These are phyloP conservation scores for Nestor notabilis DNA, from an alignment of 2,113 vertebrate species.

Conservation along the genomic window DNA sequence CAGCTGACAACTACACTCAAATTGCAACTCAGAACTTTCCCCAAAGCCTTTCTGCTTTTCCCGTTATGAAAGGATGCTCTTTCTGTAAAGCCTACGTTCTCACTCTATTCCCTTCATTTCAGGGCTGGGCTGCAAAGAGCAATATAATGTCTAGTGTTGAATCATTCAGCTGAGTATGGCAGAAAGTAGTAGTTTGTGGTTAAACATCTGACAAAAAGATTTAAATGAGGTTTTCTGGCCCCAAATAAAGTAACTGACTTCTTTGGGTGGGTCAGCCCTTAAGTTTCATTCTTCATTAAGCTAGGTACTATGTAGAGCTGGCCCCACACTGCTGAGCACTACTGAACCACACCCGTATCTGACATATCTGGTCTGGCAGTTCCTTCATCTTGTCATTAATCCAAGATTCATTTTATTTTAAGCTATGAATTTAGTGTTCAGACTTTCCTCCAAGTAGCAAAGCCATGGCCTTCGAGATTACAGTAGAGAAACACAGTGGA, in stretches of 20 bases:
- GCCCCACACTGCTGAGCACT: background rate
- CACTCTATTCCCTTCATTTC: background rate
- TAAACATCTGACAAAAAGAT: background rate
- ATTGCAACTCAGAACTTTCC: background rate
- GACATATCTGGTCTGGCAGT: background rate
- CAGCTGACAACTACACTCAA: background rate
- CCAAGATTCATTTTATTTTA: slow-evolving; percentile 1
- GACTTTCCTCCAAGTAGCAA: background rate
- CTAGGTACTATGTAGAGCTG: background rate
- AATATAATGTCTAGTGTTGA: background rate
- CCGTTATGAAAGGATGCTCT: background rate
- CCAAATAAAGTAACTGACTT: background rate
- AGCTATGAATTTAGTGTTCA: slow-evolving; percentile 43
- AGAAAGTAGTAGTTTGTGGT: slow-evolving; percentile 5
- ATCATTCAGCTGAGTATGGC: background rate
- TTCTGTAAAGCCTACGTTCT: background rate
- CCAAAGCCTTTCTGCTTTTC: background rate
- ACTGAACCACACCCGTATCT: background rate
- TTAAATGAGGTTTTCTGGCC: background rate
- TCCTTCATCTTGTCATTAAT: background rate
- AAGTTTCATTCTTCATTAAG: background rate
- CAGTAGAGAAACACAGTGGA: background rate
- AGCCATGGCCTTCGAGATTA: background rate
- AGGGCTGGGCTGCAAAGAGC: background rate
- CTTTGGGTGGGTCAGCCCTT: background rate